Base-by-base conservation (phyloP, 2,888 invertebrate species). In the Augiades crinisus region DNA sequence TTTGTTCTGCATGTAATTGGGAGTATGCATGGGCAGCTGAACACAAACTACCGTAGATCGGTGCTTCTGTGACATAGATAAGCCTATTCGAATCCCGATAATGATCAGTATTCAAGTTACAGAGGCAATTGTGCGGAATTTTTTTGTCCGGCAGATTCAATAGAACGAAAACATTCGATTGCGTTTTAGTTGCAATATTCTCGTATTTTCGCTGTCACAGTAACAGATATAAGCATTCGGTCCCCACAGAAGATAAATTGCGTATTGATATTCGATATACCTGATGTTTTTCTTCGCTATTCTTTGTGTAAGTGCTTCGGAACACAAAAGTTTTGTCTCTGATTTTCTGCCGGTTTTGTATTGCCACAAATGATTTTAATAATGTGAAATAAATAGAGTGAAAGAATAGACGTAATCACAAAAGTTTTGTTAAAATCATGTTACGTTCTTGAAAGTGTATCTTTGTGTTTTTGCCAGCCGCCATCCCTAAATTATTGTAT, bases 51-150 rank as follows among this genome's bases (percentile, higher is more conserved):
- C 68, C 68, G 64, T 64, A 73, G 83, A 86, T 82, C 85, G 86
- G 84, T 69, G 67, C 67, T 72, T 78, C 70, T 80, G 69, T 65
- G 71, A 77, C 67, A 71, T 46, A 83, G 88, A 87, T 87, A 88
- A 85, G 81, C 81, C 61, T 67, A 68, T 70, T 72, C 70, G 62
- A 75, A 78, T 70, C 67, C 67, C 60, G 88, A 89, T 88, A 88
- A 86, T 81, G 75, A 89, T 89, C 89, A 65, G 81, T 81, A 83
- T 86, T 87, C 83, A 77, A 67, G 79, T 82, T 81, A 76, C 87
- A 74, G 61, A 71, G 67, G 67, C 79, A 82, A 88, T 88, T 83
- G 86, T 87, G 71, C 75, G 73, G 63, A 67, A 57, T 66, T 77
- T 76, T n/a, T 81, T 85, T 79, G 68, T 75, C 60, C 56, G 59